Evolutionary conservation across 2,888 invertebrate species (phyloP).

Genomic region (Latrodectus elegans): DNA sequence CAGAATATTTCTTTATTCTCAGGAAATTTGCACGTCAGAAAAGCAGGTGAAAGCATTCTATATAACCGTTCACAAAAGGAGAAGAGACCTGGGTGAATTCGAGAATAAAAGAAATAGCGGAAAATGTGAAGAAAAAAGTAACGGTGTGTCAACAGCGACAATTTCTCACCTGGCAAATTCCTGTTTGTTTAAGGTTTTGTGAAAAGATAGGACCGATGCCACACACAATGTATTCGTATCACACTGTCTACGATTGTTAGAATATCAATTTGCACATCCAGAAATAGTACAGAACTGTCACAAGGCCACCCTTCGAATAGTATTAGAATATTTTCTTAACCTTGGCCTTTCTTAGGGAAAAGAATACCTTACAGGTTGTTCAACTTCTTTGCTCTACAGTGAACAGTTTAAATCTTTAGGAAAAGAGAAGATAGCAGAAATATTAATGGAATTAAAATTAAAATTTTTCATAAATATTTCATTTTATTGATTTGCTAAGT

Average conservation of each 20-base stretch:
- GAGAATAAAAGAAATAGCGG: constrained; percentile 41
- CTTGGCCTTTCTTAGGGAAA: constrained; percentile 21
- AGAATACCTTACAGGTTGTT: constrained; percentile 49
- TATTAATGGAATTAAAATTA: no score
- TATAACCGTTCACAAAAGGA: constrained; percentile 17
- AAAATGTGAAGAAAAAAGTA: constrained; percentile 31
- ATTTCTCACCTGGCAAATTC: constrained; percentile 66
- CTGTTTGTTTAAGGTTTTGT: constrained; percentile 66
- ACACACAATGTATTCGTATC: constrained; percentile 4
- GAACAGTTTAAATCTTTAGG: not conserved
- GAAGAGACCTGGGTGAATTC: constrained; percentile 37
- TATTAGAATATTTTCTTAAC: constrained; percentile 60
- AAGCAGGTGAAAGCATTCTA: no score
- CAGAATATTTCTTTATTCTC: constrained; percentile 39
- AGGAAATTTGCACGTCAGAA: not conserved
- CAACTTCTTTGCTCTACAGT: constrained; percentile 20
- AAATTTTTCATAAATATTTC: no score
- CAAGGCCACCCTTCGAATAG: not conserved
- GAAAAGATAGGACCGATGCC: constrained; percentile 34
- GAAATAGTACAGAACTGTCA: constrained; percentile 53
- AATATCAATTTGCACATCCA: constrained; percentile 56
- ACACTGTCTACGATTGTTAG: not conserved
- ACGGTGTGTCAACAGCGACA: constrained; percentile 62
- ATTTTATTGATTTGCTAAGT: no score
- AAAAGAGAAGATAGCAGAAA: no score